Percentiles rank a stretch among this genome's conserved stretches.
Conservation (phyloP, 2,888 invertebrate genomes). For the Leistus spinibarbis region DNA sequence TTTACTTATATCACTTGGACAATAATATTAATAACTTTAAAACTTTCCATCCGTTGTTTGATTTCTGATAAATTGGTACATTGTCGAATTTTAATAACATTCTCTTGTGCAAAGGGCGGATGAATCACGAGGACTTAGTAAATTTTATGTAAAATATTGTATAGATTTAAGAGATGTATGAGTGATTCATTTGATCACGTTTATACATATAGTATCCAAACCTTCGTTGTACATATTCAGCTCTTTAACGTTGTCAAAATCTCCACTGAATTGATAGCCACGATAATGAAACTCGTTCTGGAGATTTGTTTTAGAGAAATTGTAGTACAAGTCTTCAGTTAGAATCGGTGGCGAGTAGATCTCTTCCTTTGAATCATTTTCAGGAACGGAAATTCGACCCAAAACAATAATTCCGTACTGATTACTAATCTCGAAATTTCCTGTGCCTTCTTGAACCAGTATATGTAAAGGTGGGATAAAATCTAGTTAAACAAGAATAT, state of each 20-base stretch:
- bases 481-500: neutral
- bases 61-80: too few species aligned
- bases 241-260: slow-evolving; percentile 50
- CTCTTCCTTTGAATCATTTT: slow-evolving; percentile 63
- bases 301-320: slow-evolving; percentile 67
- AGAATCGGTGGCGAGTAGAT: slow-evolving; percentile 57
- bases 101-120: too few species aligned
- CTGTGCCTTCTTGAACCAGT: slow-evolving; percentile 55
- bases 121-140: too few species aligned
- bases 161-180: too few species aligned
- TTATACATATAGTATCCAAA: too few species aligned
- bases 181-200: too few species aligned
- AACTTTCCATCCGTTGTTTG: too few species aligned
- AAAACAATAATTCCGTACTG: slow-evolving; percentile 72
- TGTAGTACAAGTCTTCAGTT: slow-evolving; percentile 57
- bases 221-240: slow-evolving; percentile 53
- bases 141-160: too few species aligned
- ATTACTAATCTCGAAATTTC: slow-evolving; percentile 54
- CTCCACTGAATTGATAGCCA: slow-evolving; percentile 63
- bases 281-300: slow-evolving; percentile 74
- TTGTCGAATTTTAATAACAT: too few species aligned
- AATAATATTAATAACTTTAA: too few species aligned
- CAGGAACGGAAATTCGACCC: slow-evolving; percentile 68
- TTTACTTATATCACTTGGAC: too few species aligned
- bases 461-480: slow-evolving; percentile 49